Evolutionary conservation across 2,113 vertebrate genomes (phyloP).

Genomic region (Sapajus apella): DNA sequence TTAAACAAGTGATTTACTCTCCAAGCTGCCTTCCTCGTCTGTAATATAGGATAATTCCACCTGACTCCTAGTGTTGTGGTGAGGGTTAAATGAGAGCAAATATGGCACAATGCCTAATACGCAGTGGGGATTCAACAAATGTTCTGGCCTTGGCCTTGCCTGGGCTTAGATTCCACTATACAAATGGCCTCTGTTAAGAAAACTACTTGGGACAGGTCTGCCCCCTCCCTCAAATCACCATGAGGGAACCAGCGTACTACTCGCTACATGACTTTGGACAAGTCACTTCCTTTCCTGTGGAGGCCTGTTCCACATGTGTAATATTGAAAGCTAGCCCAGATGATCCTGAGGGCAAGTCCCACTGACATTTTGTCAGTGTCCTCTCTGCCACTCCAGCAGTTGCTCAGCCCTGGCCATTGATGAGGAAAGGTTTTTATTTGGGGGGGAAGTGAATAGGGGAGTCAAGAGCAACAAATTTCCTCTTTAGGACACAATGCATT

Average conservation of each 20-base stretch:
- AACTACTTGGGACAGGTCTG: not conserved
- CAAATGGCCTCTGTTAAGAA: not conserved
- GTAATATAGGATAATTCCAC: not conserved
- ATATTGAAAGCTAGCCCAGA: not conserved
- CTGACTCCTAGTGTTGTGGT: not conserved
- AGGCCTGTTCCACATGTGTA: not conserved
- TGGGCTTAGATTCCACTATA: not conserved
- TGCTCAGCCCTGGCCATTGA: not conserved
- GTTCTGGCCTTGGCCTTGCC: not conserved
- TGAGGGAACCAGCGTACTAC: slow-evolving; percentile 6
- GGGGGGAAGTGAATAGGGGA: not conserved
- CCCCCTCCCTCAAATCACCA: not conserved
- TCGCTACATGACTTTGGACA: slow-evolving; percentile 58
- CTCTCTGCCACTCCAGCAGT: not conserved
- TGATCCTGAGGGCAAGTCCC: not conserved
- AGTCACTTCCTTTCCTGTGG: slow-evolving; percentile 56
- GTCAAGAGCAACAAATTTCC: slow-evolving; percentile 34
- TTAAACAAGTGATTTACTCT: slow-evolving; percentile 46
- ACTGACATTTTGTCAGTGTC: not conserved
- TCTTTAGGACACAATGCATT: slow-evolving; percentile 41
- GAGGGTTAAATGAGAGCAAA: not conserved
- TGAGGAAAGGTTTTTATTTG: not conserved
- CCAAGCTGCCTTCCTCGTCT: not conserved
- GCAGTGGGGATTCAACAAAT: not conserved
- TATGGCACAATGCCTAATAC: not conserved